Evolutionary conservation across 2,888 invertebrate genomes (phyloP).

Genomic region (Chrysodeixis includens): DNA sequence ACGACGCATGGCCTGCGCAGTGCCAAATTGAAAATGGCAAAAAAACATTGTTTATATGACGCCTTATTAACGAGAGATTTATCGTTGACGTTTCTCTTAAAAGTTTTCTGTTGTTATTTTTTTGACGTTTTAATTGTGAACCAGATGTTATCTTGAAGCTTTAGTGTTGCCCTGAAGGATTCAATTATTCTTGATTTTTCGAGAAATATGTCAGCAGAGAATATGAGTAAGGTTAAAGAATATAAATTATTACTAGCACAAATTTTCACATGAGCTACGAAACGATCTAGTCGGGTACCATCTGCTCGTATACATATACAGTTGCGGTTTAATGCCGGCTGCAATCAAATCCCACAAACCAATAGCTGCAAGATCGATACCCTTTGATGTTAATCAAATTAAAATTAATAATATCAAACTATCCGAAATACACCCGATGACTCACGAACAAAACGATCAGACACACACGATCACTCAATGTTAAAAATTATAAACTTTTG

Average conservation of each 20-base stretch:
- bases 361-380: conserved; percentile 4
- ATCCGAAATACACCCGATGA: conserved; percentile 1
- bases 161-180: conserved; percentile 20
- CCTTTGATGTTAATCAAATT: conserved; percentile 4
- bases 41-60: conserved; percentile 79
- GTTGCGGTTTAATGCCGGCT: not conserved
- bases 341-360: conserved; percentile 4
- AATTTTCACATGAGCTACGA: not conserved
- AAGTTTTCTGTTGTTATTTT: conserved; percentile 65
- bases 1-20: conserved; percentile 67
- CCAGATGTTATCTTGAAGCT: conserved; percentile 48
- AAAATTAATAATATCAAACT: conserved; percentile 4
- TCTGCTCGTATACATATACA: conserved; percentile 1
- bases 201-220: not conserved
- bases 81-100: conserved; percentile 71
- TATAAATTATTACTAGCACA: not conserved
- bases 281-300: not conserved
- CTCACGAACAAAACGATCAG: not conserved
- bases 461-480: conserved; percentile 37
- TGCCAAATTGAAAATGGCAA: conserved; percentile 80
- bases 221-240: not conserved
- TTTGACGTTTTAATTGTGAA: conserved; percentile 54
- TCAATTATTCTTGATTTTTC: conserved; percentile 12
- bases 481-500: conserved; percentile 34
- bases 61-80: conserved; percentile 83